Evolutionary conservation across 2,888 invertebrate species (phyloP), one percentile per base, ranked within the genome.

Genomic region (Polydrusus tereticollis): DNA sequence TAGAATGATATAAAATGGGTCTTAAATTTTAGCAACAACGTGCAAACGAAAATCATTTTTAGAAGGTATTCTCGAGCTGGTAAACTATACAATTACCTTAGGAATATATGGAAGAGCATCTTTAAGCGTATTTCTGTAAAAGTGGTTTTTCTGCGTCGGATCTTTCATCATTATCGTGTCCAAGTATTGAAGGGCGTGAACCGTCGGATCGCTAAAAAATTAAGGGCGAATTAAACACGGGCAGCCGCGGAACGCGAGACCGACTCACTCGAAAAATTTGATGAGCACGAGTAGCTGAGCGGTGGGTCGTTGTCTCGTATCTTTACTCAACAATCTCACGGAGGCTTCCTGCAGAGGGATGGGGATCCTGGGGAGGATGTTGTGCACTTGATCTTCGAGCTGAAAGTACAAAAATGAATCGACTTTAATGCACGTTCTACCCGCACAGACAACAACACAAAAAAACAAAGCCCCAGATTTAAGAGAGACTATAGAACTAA

Each of bases 91-190:
- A n/a, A 87, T 88, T 88, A 97, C 97, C 90, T 93, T 92, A 8
- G 97, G 97, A 83, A 98, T 94, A 80, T 91, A 91, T 57, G 95
- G 95, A 80, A 98, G 88, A 41, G 93, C 92, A 81, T 96, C 96
- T 83, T 94, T 93, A 74, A 98, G 90, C 8, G 94, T 94, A 78
- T 90, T 93, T 77, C 93, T 91, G 86, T 96, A 97, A 87, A 98
- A 98, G 83, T 95, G 93, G 12, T 92, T 90, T 86, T 97, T 97
- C 83, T 95, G 94, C 69, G 90, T 90, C 0, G 94, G 92, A 84
- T 97, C 96, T 86, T 97, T 96, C 92, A 95, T 94, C 80, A 94
- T 93, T 82, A 97, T 93, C 73, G 94, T 93, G 85, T 99, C 98
- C 78, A 99, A 88, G 83, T 94, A 95, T 86, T 98, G 97, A 79